A percentile compares a stretch with the other conserved stretches of the same genome.
Evolutionary conservation across 1,140 invertebrate genomes (phyloP).

Genomic region (Dreissena rostriformis): DNA sequence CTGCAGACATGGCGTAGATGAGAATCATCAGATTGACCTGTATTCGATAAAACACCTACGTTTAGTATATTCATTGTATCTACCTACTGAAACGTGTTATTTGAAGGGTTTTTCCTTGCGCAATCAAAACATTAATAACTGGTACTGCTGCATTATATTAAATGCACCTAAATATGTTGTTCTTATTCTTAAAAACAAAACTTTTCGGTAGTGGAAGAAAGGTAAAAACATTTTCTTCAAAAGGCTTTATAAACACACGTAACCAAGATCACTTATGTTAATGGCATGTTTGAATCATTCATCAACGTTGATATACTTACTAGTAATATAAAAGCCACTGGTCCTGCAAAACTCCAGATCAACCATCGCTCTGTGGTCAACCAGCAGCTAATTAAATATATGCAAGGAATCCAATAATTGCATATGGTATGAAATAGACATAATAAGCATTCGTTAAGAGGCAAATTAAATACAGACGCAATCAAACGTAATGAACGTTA

Average conservation of each 20-base stretch:
- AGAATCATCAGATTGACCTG: constrained; percentile 93
- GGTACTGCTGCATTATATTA: neutral
- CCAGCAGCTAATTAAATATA: constrained; percentile 86
- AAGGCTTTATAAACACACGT: neutral
- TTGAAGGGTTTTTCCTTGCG: neutral
- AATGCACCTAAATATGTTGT: neutral
- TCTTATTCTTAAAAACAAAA: neutral
- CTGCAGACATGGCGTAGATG: constrained; percentile 92
- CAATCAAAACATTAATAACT: neutral
- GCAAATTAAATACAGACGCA: too few relatives aligned
- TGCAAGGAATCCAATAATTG: too few relatives aligned
- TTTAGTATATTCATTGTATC: neutral
- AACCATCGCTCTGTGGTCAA: constrained; percentile 93
- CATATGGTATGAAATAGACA: too few relatives aligned
- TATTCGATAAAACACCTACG: constrained; percentile 53
- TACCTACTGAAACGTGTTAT: neutral
- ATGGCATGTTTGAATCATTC: too few relatives aligned
- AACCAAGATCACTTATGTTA: neutral
- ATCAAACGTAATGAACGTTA: too few relatives aligned
- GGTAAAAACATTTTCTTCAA: neutral
- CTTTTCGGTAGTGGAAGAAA: neutral
- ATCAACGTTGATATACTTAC: constrained; percentile 52
- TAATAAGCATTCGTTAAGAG: too few relatives aligned
- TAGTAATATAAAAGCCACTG: constrained; percentile 88
- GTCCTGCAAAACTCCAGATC: constrained; percentile 95